Conservation (phyloP, 2,113 vertebrate genomes). For the Formicarius rufipectus region DNA sequence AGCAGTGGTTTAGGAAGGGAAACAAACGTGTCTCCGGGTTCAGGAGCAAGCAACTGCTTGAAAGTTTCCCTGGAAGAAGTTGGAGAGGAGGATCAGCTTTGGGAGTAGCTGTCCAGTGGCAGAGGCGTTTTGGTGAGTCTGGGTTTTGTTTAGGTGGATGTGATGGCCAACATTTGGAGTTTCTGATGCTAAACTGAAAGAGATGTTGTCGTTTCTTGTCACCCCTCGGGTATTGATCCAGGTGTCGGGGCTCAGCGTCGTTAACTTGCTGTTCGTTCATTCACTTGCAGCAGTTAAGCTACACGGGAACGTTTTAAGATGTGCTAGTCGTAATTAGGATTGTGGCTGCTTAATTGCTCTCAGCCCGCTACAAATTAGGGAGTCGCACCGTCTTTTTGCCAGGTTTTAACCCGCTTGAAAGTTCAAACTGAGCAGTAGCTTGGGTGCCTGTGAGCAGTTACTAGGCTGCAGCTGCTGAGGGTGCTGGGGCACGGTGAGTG, state of each 20-base stretch:
- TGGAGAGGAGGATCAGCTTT: not conserved
- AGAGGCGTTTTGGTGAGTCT: not conserved
- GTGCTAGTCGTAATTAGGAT: not conserved
- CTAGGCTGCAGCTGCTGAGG: not conserved
- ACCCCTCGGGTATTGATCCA: not conserved
- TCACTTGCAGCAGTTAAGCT: not conserved
- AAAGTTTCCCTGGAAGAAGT: not conserved
- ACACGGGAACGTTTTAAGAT: not conserved
- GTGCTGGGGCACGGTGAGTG: not conserved
- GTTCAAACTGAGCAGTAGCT: not conserved
- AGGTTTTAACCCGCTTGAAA: not conserved
- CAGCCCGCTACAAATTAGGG: not conserved
- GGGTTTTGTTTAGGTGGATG: not conserved
- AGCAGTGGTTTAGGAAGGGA: not conserved
- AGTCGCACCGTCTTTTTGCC: not conserved
- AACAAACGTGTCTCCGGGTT: not conserved
- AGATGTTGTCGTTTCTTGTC: not conserved
- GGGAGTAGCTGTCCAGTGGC: conserved; percentile 16
- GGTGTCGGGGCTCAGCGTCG: not conserved
- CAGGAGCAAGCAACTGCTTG: not conserved
- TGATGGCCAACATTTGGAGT: not conserved
- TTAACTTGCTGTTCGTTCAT: not conserved
- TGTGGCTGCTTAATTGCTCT: not conserved
- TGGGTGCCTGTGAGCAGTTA: not conserved
- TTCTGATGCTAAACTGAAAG: not conserved